phyloP scores from a whole-genome alignment of 2,797 vertebrate genomes.

The Acanthurus leucopareius region DNA sequence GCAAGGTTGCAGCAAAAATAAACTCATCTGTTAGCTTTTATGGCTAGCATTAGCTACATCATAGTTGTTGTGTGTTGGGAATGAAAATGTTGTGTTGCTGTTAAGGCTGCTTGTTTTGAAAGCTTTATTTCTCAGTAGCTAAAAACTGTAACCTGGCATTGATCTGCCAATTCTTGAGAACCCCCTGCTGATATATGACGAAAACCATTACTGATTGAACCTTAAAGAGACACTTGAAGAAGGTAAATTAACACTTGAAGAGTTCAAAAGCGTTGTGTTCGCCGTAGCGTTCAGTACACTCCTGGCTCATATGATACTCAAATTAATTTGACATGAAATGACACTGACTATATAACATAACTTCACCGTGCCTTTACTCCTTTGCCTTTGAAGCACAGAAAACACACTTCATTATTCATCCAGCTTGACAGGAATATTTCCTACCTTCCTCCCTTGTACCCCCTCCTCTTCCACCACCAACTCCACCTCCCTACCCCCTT shows the following conservation, averaged over 20 bases:
- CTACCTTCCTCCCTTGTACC: background rate
- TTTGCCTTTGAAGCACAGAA: slow-evolving; percentile 74
- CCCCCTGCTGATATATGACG: slow-evolving; percentile 37
- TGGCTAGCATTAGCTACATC: background rate
- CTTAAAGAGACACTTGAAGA: slow-evolving; percentile 47
- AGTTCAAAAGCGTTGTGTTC: slow-evolving; percentile 37
- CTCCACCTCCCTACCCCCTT: slow-evolving; percentile 52
- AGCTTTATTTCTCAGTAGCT: slow-evolving; percentile 10
- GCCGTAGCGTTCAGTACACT: slow-evolving; percentile 23
- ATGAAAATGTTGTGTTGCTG: background rate
- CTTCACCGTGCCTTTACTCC: slow-evolving; percentile 58
- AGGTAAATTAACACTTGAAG: slow-evolving; percentile 38
- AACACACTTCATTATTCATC: slow-evolving; percentile 80
- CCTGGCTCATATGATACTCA: slow-evolving; percentile 36
- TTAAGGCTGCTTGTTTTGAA: slow-evolving; percentile 6
- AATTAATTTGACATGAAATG: slow-evolving; percentile 66
- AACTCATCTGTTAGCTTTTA: background rate
- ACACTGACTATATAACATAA: slow-evolving; percentile 37
- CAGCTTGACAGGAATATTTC: slow-evolving; percentile 67
- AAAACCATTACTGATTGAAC: slow-evolving; percentile 35
- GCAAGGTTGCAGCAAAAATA: background rate
- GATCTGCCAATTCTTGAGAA: slow-evolving; percentile 27
- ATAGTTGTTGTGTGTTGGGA: background rate
- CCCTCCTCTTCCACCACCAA: slow-evolving; percentile 13
- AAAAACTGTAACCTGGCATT: slow-evolving; percentile 15